Percentiles rank a stretch among this genome's conserved stretches.
Conservation (phyloP, 2,113 vertebrate species). For the Phylloscopus trochiloides region DNA sequence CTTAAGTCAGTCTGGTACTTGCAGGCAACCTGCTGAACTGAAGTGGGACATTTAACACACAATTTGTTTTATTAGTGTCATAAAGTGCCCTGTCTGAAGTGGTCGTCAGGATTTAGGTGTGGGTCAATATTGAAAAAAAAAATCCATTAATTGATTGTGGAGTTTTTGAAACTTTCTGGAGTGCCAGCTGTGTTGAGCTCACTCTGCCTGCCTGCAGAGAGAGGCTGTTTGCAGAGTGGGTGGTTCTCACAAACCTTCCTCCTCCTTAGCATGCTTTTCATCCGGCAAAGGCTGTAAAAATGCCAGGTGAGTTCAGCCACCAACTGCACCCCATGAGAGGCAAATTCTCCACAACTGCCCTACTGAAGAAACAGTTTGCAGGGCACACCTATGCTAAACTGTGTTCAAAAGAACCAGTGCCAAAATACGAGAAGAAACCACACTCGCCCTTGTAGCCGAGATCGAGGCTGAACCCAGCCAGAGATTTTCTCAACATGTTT, state of each 20-base stretch:
- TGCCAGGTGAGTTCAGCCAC: neutral
- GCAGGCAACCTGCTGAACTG: neutral
- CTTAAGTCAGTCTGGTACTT: neutral
- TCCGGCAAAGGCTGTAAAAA: neutral
- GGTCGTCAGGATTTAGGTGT: neutral
- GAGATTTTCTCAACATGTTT: neutral
- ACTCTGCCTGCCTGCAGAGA: neutral
- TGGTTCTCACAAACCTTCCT: neutral
- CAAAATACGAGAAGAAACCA: neutral
- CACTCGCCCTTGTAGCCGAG: neutral
- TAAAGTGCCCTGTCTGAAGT: neutral
- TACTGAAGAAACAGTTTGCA: neutral
- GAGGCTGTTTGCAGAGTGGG: neutral
- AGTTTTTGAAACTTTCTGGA: neutral
- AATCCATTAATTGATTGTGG: neutral
- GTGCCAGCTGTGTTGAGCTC: neutral
- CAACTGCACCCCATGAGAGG: fast-evolving
- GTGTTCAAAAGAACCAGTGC: neutral
- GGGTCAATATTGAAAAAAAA: neutral
- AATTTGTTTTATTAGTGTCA: neutral
- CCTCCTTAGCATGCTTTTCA: neutral
- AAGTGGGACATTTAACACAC: neutral
- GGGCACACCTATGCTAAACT: neutral
- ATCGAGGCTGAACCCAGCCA: fast-evolving
- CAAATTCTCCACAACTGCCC: neutral